Percentiles rank a stretch among this genome's conserved stretches.
These are phyloP conservation scores for Dicyrtoma fusca DNA, from an alignment of 2,888 invertebrate species.

Conservation along the genomic window DNA sequence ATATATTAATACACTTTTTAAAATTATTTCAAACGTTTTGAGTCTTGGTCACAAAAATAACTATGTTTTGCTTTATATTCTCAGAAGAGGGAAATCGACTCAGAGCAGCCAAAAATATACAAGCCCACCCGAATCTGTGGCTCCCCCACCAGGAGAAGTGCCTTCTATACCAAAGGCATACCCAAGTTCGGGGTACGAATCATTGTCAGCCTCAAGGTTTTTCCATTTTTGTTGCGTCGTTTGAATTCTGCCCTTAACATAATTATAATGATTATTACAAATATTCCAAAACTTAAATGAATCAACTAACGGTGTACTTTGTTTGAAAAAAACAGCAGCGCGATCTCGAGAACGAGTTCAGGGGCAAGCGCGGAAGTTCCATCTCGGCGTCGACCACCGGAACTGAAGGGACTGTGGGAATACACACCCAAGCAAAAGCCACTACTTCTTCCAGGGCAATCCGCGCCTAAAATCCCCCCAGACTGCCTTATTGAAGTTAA, in stretches of 20 bases:
- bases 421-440: constrained; percentile 39
- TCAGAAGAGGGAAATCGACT: not conserved
- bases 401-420: constrained; percentile 48
- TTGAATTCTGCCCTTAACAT: constrained; percentile 1
- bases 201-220: constrained; percentile 5
- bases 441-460: not conserved
- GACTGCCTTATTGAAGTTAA: constrained; percentile 10
- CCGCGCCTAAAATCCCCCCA: not conserved
- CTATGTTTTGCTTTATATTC: too few species aligned
- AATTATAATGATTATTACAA: not conserved
- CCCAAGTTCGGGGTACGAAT: constrained; percentile 30
- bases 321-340: not conserved
- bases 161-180: not conserved
- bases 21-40: too few species aligned
- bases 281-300: not conserved
- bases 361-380: constrained; percentile 42
- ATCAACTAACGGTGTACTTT: not conserved
- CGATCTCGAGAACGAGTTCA: constrained; percentile 39
- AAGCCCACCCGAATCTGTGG: too few species aligned
- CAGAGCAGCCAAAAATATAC: not conserved
- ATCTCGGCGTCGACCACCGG: constrained; percentile 43
- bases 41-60: too few species aligned
- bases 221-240: not conserved
- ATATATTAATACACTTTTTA: too few species aligned
- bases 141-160: not conserved